Evolutionary conservation across 2,797 vertebrate genomes (phyloP).

Genomic region (Myoxocephalus aenaeus): DNA sequence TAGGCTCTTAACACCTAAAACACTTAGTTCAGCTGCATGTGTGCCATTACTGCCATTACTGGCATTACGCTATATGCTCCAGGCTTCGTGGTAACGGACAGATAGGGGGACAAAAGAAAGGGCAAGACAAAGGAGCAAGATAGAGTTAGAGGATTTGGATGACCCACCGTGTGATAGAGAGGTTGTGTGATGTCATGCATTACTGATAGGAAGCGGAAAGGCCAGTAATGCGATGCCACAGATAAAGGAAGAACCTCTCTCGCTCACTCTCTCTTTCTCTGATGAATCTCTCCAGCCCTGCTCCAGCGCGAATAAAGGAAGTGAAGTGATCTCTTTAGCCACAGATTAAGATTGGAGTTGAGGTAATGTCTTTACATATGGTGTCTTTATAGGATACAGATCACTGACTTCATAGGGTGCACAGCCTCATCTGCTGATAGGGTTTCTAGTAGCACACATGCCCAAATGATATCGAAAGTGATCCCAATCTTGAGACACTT

Average conservation of each 20-base stretch:
- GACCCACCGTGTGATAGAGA: slow-evolving; percentile 53
- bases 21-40: slow-evolving; percentile 67
- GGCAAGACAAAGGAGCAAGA: slow-evolving; percentile 28
- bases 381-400: slow-evolving; percentile 42
- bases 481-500: not conserved
- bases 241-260: slow-evolving; percentile 51
- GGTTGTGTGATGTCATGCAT: slow-evolving; percentile 60
- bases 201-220: slow-evolving; percentile 58
- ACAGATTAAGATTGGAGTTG: slow-evolving; percentile 48
- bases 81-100: slow-evolving; percentile 39
- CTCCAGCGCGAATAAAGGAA: slow-evolving; percentile 53
- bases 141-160: slow-evolving; percentile 33
- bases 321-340: slow-evolving; percentile 47
- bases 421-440: slow-evolving; percentile 5
- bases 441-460: not conserved
- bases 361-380: slow-evolving; percentile 48
- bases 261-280: not conserved
- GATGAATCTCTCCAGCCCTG: slow-evolving; percentile 32
- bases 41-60: slow-evolving; percentile 42
- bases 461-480: slow-evolving; percentile 20
- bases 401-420: slow-evolving; percentile 46
- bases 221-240: slow-evolving; percentile 57
- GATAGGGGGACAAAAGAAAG: slow-evolving; percentile 36
- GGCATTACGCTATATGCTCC: slow-evolving; percentile 57
- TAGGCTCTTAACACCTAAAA: slow-evolving; percentile 62